Base-by-base conservation (phyloP, 2,797 vertebrate genomes). In the Lacerta agilis region DNA sequence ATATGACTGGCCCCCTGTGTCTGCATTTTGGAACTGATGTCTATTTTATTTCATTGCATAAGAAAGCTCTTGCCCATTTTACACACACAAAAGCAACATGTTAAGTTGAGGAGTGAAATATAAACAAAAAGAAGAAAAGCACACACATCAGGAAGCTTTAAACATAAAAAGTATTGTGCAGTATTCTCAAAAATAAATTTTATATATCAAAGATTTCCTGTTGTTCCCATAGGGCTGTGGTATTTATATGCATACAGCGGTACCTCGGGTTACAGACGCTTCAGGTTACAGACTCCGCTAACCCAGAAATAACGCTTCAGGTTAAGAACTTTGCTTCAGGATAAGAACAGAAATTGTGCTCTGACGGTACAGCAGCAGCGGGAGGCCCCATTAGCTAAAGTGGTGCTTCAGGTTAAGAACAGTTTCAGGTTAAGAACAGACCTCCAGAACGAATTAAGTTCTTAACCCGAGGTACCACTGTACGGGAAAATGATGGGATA, bases 1-100 rank as follows among this genome's bases (percentile, higher is more conserved):
- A 33, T 66, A 25, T 45, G 29, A 85, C 66, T 58, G 15, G 55
- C 18, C 61, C 49, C 13, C 49, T 72, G 9, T 77, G n/a, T n/a
- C 33, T 75, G 55, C 55, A 33, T 83, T 33, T 36, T 49, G 3
- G 17, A 38, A 73, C 77, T 72, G 38, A 76, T 84, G 72, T 88
- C 87, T 87, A 72, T 91, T 90, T 93, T 58, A 36, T 61, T 73
- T 88, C 71, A 45, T 78, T 78, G 18, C 45, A 17, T 45, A 73
- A 92, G 87, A 87, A 75, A 27, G 90, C 71, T 38, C 71, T 78
- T 71, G 25, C 55, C 45, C 18, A 72, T 80, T 55, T 36, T 9
- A 25, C 33, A 36, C 27, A 29, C 18, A 61, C 67, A 69, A 69
- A 9, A 67, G 29, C 3, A 10, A 8, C 20, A 5, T n/a, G 5